phyloP scores from a whole-genome alignment of 2,888 invertebrate genomes.

The Synergus itoensis region DNA sequence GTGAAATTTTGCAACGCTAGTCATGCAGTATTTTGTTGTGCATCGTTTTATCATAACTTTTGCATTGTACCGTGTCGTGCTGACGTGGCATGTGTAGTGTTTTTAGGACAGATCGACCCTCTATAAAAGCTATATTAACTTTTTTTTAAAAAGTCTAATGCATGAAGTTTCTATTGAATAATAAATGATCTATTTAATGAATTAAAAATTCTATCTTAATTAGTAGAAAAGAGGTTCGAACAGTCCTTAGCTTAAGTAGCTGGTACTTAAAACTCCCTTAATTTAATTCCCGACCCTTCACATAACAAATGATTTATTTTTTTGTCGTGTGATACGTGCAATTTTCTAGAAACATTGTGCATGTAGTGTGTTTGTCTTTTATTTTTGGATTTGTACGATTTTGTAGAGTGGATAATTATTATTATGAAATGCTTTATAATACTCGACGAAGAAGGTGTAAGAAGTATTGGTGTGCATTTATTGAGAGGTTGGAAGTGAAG shows the following conservation, averaged over 20 bases:
- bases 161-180: not conserved
- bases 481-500: not conserved
- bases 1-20: slow-evolving; percentile 33
- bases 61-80: slow-evolving; percentile 65
- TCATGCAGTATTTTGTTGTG: slow-evolving; percentile 48
- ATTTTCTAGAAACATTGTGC: slow-evolving; percentile 59
- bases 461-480: slow-evolving; percentile 30
- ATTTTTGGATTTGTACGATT: slow-evolving; percentile 25
- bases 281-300: slow-evolving; percentile 50
- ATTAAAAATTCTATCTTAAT: not conserved
- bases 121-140: slow-evolving; percentile 17
- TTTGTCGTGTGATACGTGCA: slow-evolving; percentile 52
- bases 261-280: slow-evolving; percentile 62
- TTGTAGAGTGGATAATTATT: slow-evolving; percentile 40
- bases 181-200: not conserved
- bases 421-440: slow-evolving; percentile 41
- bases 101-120: slow-evolving; percentile 45
- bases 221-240: slow-evolving; percentile 41
- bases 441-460: slow-evolving; percentile 40
- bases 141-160: not conserved
- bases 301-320: slow-evolving; percentile 50
- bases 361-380: slow-evolving; percentile 61
- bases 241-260: slow-evolving; percentile 65
- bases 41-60: slow-evolving; percentile 59
- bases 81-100: slow-evolving; percentile 70